Base-by-base conservation (phyloP, 2,888 invertebrate species). In the Aspidapion aeneum region DNA sequence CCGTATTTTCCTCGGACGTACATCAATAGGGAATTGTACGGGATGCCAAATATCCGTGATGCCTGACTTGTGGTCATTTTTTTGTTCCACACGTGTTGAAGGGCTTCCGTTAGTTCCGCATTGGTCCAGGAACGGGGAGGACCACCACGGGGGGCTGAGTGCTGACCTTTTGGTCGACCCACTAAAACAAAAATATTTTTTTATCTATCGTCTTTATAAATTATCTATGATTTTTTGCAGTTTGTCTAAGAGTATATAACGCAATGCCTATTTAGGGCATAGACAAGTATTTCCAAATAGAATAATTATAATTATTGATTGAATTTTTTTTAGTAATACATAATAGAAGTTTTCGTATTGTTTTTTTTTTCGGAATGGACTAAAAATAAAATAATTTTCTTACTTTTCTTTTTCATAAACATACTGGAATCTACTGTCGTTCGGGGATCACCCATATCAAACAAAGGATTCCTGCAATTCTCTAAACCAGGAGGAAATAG, bases 11-110 rank as follows among this genome's bases (percentile, higher is more conserved):
- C 94, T 56, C 94, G 86, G 21, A 94, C 94, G 82, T 94, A 94
- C 94, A 94, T 94, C 62, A 94, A 82, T 57, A 94, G 83, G 55
- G 93, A 93, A 82, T 94, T 94, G 85, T 94, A 94, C n/a, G 94
- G 94, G 69, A 94, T 94, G 54, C 94, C 94, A 80, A 93, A 94
- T 77, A 94, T 91, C 67, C 94, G 82, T 20, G 93, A 94, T 9
- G 94, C 94, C 80, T 94, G 93, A 75, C 93, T 93, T 55, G 94
- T 94, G 67, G 94, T 94, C 93, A 94, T 94, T 78, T 93, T 94
- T 77, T 94, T 94, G 81, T 94, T 94, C 94, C 94, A 94, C n/a
- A 94, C 94, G 80, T 94, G 93, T 75, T 93, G 93, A 60, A 94
- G 84, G 1, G 94, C 94, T 80, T 94, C 92, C 59, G 94, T 94